Evolutionary conservation across 2,888 invertebrate species (phyloP).

Genomic region (Ecdyonurus torrentis): DNA sequence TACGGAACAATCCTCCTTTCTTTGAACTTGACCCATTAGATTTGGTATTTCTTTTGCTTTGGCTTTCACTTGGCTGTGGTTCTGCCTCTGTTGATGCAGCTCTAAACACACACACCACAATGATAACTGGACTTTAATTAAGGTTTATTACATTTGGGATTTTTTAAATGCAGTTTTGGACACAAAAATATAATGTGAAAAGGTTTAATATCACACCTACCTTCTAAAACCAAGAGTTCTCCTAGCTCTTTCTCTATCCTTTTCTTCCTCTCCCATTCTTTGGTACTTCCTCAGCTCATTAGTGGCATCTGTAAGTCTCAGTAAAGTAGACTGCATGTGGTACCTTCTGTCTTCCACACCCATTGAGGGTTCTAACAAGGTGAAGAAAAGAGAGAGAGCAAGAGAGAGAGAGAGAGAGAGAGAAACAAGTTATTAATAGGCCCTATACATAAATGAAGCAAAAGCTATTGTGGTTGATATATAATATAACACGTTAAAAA

Average conservation of each 20-base stretch:
- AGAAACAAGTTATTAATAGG: too few species aligned
- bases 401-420: too few species aligned
- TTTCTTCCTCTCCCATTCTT: constrained; percentile 37
- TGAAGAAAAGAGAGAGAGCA: neutral
- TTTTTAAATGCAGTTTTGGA: too few species aligned
- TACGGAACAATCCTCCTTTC: constrained; percentile 43
- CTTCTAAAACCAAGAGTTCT: constrained; percentile 26
- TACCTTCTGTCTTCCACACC: constrained; percentile 8
- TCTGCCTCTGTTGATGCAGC: constrained; percentile 50
- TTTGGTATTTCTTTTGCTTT: constrained; percentile 15
- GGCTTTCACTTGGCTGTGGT: constrained; percentile 20
- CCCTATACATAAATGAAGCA: too few species aligned
- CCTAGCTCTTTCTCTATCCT: constrained; percentile 20
- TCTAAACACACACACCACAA: too few species aligned
- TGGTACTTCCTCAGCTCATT: constrained; percentile 51
- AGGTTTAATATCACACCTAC: constrained; percentile 13
- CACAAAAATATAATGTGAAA: neutral
- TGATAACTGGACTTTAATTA: too few species aligned
- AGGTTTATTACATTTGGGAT: too few species aligned
- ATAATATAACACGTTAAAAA: too few species aligned
- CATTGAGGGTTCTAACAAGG: constrained; percentile 4
- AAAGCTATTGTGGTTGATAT: too few species aligned
- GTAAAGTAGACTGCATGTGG: constrained; percentile 29
- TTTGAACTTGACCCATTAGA: constrained; percentile 17
- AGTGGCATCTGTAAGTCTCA: constrained; percentile 49